Percentiles rank a stretch among this genome's conserved stretches.
Evolutionary conservation across 1,140 invertebrate genomes (phyloP).

Genomic region (Pygmarrhopalites habei): DNA sequence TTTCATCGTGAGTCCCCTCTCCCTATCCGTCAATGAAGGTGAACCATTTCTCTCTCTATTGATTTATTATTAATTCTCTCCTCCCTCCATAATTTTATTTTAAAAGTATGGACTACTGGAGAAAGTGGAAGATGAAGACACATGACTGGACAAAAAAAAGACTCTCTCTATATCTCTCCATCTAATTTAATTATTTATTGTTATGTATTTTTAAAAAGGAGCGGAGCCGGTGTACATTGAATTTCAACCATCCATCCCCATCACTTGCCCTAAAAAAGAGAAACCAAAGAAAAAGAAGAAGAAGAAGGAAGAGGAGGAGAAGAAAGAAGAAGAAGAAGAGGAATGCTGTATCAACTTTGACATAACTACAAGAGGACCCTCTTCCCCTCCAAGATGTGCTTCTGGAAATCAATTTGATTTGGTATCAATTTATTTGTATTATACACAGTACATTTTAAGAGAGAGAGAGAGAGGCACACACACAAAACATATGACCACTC

Average conservation of each 20-base stretch:
- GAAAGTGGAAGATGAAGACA: too few relatives aligned
- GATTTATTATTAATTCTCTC: neutral
- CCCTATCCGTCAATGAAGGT: slow-evolving; percentile 34
- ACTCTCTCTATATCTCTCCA: too few relatives aligned
- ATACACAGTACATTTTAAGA: neutral
- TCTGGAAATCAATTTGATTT: slow-evolving; percentile 34
- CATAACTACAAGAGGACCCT: slow-evolving; percentile 20
- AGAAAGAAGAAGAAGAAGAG: slow-evolving; percentile 34
- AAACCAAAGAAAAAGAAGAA: slow-evolving; percentile 24
- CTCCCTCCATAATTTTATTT: too few relatives aligned
- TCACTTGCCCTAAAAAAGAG: slow-evolving; percentile 34
- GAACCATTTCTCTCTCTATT: too few relatives aligned
- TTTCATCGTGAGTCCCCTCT: slow-evolving; percentile 14
- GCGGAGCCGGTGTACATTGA: slow-evolving; percentile 33
- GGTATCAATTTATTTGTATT: too few relatives aligned
- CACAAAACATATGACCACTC: too few relatives aligned
- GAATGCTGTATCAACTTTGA: slow-evolving; percentile 36
- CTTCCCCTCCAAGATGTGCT: slow-evolving; percentile 31
- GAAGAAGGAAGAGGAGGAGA: slow-evolving; percentile 27
- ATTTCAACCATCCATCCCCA: slow-evolving; percentile 33
- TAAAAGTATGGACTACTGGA: too few relatives aligned
- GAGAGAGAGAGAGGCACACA: too few relatives aligned
- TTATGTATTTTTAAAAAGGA: too few relatives aligned
- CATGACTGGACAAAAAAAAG: too few relatives aligned
- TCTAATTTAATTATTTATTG: too few relatives aligned